These are phyloP conservation scores for Mesorhabditis belari DNA, from an alignment of 2,888 invertebrate genomes.

Conservation along the genomic window DNA sequence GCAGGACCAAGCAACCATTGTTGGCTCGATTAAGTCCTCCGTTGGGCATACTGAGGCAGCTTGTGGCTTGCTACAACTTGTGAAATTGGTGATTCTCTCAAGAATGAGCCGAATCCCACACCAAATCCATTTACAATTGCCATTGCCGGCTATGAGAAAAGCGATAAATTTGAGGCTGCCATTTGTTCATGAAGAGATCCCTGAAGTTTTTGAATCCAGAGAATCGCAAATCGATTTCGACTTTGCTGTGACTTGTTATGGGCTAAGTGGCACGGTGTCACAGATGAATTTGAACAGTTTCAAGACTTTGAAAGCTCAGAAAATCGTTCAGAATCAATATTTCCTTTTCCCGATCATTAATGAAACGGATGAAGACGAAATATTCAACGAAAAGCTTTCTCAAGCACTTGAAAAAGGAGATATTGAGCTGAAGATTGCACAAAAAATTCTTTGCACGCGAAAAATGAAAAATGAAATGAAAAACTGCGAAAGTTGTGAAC, in stretches of 20 bases:
- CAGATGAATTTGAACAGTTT: neutral
- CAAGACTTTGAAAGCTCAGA: neutral
- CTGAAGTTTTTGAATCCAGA: too few relatives aligned
- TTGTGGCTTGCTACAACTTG: conserved; percentile 32
- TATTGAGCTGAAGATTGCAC: neutral
- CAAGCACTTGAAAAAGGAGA: neutral
- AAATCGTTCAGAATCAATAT: neutral
- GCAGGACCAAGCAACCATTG: neutral
- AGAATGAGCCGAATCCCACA: conserved; percentile 12
- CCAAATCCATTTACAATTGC: conserved; percentile 11
- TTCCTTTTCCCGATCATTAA: neutral
- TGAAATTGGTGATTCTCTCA: conserved; percentile 15
- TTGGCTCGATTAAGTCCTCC: conserved; percentile 18
- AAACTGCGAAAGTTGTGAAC: too few relatives aligned
- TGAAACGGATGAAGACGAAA: neutral
- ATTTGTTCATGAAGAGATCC: neutral
- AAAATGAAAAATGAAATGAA: too few relatives aligned
- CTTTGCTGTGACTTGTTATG: neutral
- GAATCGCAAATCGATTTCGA: neutral
- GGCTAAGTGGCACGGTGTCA: neutral
- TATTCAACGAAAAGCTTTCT: neutral
- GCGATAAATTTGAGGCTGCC: neutral
- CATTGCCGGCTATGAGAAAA: neutral
- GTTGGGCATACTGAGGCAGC: conserved; percentile 45
- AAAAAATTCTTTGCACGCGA: neutral